phyloP scores from a whole-genome alignment of 2,113 vertebrate genomes.

The Emberiza fucata region DNA sequence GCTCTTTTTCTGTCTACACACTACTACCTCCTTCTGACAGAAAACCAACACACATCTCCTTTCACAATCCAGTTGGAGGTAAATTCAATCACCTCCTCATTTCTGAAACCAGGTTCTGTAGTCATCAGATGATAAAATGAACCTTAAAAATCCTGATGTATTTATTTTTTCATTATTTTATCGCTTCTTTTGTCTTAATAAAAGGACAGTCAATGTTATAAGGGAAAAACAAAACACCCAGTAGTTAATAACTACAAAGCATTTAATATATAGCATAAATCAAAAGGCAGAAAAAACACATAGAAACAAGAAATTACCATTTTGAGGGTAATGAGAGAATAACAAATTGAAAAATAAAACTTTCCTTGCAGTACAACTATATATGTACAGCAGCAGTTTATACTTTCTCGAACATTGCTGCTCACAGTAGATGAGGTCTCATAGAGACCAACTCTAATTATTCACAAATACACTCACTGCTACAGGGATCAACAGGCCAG shows the following conservation, averaged over 20 bases:
- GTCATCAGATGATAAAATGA: neutral
- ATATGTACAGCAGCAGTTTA: neutral
- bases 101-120: neutral
- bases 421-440: neutral
- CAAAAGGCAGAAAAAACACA: neutral
- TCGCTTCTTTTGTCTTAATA: neutral
- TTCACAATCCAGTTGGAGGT: neutral
- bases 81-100: neutral
- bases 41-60: neutral
- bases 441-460: neutral
- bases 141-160: neutral
- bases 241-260: neutral
- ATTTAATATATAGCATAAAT: neutral
- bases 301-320: neutral
- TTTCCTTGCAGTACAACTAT: neutral
- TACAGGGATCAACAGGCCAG: neutral
- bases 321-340: neutral
- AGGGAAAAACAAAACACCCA: neutral
- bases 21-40: neutral
- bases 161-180: neutral
- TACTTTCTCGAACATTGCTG: neutral
- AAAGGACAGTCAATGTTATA: neutral
- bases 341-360: neutral
- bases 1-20: neutral
- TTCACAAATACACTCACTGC: neutral